Evolutionary conservation across 2,888 invertebrate species (phyloP).

Genomic region (Chelonus formosanus): DNA sequence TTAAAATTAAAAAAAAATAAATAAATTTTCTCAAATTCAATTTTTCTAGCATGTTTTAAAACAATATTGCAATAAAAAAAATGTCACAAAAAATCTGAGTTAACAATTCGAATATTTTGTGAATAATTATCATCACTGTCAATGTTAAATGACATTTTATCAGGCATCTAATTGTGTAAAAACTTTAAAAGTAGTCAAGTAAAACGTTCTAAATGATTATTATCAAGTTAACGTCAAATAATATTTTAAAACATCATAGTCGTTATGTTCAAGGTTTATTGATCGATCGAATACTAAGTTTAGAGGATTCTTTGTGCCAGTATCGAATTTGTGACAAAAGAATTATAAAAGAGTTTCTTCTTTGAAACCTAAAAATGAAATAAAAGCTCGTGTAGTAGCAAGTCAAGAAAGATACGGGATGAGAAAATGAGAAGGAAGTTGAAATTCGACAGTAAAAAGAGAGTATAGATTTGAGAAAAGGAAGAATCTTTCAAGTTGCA

Average conservation of each 20-base stretch:
- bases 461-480: slow-evolving; percentile 25
- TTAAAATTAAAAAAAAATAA: too few species aligned
- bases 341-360: slow-evolving; percentile 14
- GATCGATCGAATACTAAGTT: slow-evolving; percentile 11
- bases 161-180: too few species aligned
- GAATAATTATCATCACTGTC: too few species aligned
- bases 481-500: slow-evolving; percentile 14
- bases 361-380: not conserved
- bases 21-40: too few species aligned
- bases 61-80: too few species aligned
- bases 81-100: too few species aligned
- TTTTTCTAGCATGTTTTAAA: too few species aligned
- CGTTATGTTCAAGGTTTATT: not conserved
- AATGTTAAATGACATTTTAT: too few species aligned
- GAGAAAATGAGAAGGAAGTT: slow-evolving; percentile 6
- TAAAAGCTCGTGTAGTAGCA: slow-evolving; percentile 2
- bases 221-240: slow-evolving; percentile 19
- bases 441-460: slow-evolving; percentile 22
- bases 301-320: slow-evolving; percentile 16
- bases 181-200: too few species aligned
- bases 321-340: slow-evolving; percentile 33
- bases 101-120: too few species aligned
- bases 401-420: not conserved
- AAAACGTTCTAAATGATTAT: too few species aligned
- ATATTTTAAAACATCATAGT: not conserved